A percentile compares a stretch with the other conserved stretches of the same genome.
These are phyloP conservation scores for Bungarus multicinctus DNA, from an alignment of 2,113 vertebrate species.

Conservation along the genomic window DNA sequence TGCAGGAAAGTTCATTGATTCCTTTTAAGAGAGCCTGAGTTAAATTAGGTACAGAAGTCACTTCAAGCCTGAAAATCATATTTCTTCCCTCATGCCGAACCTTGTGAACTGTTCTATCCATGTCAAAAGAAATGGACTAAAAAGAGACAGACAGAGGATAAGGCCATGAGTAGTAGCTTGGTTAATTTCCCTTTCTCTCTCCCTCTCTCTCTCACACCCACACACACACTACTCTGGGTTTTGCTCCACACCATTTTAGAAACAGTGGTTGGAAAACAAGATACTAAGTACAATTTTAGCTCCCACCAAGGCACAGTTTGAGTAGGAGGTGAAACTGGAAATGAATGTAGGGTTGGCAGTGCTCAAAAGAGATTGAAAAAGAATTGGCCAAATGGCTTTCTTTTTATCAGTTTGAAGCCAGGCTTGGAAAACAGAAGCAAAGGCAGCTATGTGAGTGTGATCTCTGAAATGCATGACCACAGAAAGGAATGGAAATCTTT, in stretches of 20 bases:
- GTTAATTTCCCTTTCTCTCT: not conserved
- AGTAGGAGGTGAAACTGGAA: not conserved
- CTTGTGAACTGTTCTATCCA: not conserved
- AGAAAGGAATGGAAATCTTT: not conserved
- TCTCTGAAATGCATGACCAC: not conserved
- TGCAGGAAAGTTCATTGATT: not conserved
- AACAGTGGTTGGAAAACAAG: not conserved
- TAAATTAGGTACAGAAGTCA: not conserved
- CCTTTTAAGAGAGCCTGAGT: not conserved
- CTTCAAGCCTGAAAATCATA: not conserved
- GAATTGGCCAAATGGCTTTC: not conserved
- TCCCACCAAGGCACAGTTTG: not conserved
- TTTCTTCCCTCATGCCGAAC: not conserved
- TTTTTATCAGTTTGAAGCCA: not conserved
- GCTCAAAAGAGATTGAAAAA: not conserved
- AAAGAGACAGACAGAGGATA: not conserved
- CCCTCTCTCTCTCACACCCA: not conserved
- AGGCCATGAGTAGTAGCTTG: fast-evolving
- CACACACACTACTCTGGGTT: not conserved
- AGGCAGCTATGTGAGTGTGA: not conserved
- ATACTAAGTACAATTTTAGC: not conserved
- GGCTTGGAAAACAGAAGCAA: not conserved
- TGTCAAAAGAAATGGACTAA: not conserved
- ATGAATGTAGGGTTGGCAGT: not conserved
- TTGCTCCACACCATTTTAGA: not conserved